These are phyloP conservation scores for Chloroclysta siterata DNA, from an alignment of 2,888 invertebrate genomes.

Conservation along the genomic window DNA sequence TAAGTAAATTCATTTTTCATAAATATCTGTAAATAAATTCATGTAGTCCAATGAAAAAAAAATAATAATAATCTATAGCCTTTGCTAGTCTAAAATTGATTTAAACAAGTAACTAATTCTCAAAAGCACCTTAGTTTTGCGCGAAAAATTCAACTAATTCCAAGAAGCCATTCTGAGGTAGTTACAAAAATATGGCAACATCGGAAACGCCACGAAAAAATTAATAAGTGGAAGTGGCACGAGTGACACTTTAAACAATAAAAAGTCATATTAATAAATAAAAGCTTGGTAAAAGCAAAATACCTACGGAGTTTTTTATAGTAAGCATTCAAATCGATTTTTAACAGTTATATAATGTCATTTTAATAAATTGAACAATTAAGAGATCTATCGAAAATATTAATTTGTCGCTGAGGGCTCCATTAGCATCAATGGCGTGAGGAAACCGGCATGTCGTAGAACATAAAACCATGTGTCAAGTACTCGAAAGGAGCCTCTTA, in stretches of 20 bases:
- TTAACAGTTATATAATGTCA: too few species aligned
- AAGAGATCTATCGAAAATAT: too few species aligned
- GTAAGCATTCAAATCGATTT: background rate
- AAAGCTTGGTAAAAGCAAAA: background rate
- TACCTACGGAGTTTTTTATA: background rate
- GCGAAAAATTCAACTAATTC: constrained; percentile 37
- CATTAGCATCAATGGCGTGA: too few species aligned
- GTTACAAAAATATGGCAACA: constrained; percentile 79
- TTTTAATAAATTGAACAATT: too few species aligned
- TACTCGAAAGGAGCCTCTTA: too few species aligned
- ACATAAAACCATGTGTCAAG: too few species aligned
- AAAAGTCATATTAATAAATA: background rate
- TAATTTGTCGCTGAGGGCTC: too few species aligned
- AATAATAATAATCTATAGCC: constrained; percentile 50
- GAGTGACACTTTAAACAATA: background rate
- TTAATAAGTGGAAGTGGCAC: constrained; percentile 28
- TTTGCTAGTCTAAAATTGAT: constrained; percentile 33
- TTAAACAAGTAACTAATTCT: constrained; percentile 34
- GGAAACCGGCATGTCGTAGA: too few species aligned
- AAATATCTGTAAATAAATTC: constrained; percentile 64
- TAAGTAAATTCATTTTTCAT: constrained; percentile 41
- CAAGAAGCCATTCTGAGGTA: constrained; percentile 71
- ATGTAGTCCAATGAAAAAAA: constrained; percentile 61
- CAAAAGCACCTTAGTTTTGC: constrained; percentile 36
- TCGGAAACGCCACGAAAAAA: constrained; percentile 57